Conservation (phyloP, 2,888 invertebrate species). For the Himalopsyche japonica region DNA sequence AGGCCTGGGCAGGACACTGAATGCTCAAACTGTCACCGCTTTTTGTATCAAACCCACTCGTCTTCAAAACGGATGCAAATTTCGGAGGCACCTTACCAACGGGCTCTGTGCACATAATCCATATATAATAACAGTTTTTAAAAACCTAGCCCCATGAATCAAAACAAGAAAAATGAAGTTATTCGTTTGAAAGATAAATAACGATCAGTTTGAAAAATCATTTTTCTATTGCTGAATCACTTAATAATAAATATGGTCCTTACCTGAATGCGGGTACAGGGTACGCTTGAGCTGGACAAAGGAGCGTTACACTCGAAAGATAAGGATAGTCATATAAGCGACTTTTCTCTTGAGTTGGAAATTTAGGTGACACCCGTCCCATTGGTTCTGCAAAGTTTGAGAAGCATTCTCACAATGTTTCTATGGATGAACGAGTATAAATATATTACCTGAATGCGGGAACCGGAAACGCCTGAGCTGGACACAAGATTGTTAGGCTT, state of each 20-base stretch:
- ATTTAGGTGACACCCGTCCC: constrained; percentile 74
- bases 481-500: constrained; percentile 66
- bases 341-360: constrained; percentile 55
- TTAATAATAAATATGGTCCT: constrained; percentile 34
- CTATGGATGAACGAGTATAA: neutral
- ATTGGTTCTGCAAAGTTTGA: constrained; percentile 65
- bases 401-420: neutral
- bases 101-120: constrained; percentile 46
- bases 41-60: constrained; percentile 48
- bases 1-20: constrained; percentile 60
- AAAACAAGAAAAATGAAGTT: too few species aligned
- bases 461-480: constrained; percentile 71
- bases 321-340: constrained; percentile 52
- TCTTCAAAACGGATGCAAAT: constrained; percentile 60
- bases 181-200: too few species aligned
- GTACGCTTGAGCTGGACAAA: constrained; percentile 70
- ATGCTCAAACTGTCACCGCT: constrained; percentile 48
- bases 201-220: too few species aligned
- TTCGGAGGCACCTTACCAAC: constrained; percentile 59
- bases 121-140: constrained; percentile 9
- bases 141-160: neutral
- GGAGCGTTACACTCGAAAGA: constrained; percentile 57
- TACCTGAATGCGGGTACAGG: constrained; percentile 76
- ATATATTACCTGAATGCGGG: constrained; percentile 64
- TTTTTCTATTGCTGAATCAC: too few species aligned